Conservation (phyloP, 2,113 vertebrate genomes). For the Fulica atra region DNA sequence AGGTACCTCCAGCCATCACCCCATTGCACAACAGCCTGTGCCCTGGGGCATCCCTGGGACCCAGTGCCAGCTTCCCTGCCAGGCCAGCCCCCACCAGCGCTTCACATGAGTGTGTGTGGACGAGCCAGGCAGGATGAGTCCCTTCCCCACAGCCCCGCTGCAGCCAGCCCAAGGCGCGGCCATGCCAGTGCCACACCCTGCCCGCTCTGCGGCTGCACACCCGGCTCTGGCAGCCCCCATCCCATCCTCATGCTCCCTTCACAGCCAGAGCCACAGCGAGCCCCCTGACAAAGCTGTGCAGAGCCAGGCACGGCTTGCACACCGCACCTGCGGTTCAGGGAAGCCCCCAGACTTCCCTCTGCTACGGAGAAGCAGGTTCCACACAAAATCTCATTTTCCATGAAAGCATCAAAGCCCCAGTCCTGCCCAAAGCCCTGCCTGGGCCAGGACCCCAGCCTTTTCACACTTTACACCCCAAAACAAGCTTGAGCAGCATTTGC, state of each 20-base stretch:
- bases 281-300: neutral
- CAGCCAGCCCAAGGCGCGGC: accelerated
- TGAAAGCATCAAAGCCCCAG: accelerated
- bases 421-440: accelerated
- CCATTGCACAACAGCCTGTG: accelerated
- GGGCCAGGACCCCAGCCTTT: neutral
- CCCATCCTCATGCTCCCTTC: neutral
- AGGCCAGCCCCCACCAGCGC: neutral
- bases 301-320: neutral
- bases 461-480: neutral
- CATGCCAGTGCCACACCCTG: neutral
- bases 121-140: neutral
- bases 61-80: neutral
- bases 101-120: accelerated
- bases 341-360: neutral
- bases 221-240: accelerated
- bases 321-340: neutral
- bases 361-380: neutral
- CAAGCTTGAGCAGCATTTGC: accelerated
- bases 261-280: accelerated
- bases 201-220: accelerated
- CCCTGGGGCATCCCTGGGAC: neutral
- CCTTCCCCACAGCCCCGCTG: neutral
- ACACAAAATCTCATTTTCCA: neutral
- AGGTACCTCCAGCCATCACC: neutral